Conservation (phyloP, 2,113 vertebrate species). For the Gymnorhina tibicen region DNA sequence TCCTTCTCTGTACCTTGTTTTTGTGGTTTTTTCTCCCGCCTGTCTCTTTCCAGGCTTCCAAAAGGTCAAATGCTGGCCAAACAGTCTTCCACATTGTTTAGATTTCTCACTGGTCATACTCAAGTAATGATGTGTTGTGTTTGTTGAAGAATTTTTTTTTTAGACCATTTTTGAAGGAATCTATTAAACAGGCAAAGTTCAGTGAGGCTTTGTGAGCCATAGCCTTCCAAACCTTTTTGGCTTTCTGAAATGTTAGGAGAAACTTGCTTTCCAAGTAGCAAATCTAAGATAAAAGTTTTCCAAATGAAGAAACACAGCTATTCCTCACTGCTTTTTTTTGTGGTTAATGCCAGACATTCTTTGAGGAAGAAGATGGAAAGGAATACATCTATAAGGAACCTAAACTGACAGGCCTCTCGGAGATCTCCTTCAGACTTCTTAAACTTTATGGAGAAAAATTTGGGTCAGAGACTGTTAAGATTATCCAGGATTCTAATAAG, state of each 20-base stretch:
- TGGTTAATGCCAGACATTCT: slow-evolving; percentile 80
- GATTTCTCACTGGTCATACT: not conserved
- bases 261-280: not conserved
- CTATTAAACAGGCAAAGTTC: not conserved
- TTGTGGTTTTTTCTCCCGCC: not conserved
- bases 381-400: slow-evolving; percentile 98
- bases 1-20: not conserved
- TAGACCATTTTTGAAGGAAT: not conserved
- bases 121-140: not conserved
- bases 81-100: not conserved
- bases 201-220: not conserved
- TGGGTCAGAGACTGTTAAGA: slow-evolving; percentile 89
- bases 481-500: slow-evolving; percentile 98
- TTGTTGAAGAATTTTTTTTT: not conserved
- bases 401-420: slow-evolving; percentile 91
- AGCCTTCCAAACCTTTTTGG: not conserved
- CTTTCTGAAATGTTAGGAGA: not conserved
- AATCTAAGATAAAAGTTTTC: not conserved
- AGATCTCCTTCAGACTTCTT: slow-evolving; percentile 91
- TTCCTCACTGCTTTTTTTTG: not conserved
- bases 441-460: slow-evolving; percentile 95
- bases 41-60: not conserved
- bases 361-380: slow-evolving; percentile 97
- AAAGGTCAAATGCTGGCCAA: not conserved
- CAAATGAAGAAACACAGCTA: not conserved